Evolutionary conservation across 2,888 invertebrate species (phyloP), one percentile per base, ranked within the genome.

Genomic region (Lathronympha strigana): DNA sequence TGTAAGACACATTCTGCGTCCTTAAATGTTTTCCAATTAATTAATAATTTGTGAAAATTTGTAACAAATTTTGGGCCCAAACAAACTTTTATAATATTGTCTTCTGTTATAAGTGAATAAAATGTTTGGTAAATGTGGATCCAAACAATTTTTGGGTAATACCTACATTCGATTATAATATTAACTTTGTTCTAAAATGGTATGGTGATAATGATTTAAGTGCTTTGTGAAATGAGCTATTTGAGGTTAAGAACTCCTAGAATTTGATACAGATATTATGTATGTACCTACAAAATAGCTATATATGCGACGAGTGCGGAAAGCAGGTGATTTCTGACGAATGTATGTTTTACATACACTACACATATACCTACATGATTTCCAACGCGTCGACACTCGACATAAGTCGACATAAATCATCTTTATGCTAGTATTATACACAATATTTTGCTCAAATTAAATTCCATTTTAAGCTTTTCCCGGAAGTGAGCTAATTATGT

Each of bases 21-120:
- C 2, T 21, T 11, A 13, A 51, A 31, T 19, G 51, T 51, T 33
- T 11, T 9, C 9, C 19, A 51, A 33, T 51, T 51, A 51, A 31
- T 33, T 17, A 17, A 19, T 51, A 51, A 51, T 19, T 51, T 17
- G 40, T 17, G 15, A 55, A 40, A 55, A 40, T 55, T n/a, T 19
- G 9, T n/a, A 17, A 25, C 55, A 55, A 40, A 55, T 38, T 40
- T 51, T 5, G 1, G 43, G 2, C 55, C 40, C 17, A 55, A 55
- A 55, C 55, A 40, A 40, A 55, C 40, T 55, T 40, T 28, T 11
- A 28, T n/a, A n/a, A n/a, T n/a, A n/a, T n/a, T n/a, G n/a, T n/a
- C n/a, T n/a, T n/a, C n/a, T n/a, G n/a, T n/a, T n/a, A n/a, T 54
- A 23, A 38, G 9, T 55, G 25, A 17, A 28, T 40, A 25, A 55